These are phyloP conservation scores for Aphodius granarius DNA, from an alignment of 2,888 invertebrate species.

Conservation along the genomic window DNA sequence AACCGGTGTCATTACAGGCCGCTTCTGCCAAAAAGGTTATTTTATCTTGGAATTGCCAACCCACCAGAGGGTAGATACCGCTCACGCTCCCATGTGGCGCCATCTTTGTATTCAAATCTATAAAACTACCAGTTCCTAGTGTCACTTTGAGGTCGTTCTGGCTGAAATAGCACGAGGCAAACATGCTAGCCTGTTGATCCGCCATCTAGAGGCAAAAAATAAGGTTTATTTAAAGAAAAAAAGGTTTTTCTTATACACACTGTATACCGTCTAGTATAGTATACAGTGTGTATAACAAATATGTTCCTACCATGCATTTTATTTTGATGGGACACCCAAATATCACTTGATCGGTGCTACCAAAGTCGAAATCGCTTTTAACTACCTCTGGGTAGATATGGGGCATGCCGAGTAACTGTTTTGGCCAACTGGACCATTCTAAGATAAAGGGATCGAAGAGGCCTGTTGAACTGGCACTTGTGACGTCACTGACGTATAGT, in stretches of 20 bases:
- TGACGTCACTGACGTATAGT: conserved; percentile 83
- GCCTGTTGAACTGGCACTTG: conserved; percentile 89
- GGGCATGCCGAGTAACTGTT: conserved; percentile 74
- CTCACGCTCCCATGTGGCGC: conserved; percentile 78
- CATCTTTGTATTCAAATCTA: conserved; percentile 79
- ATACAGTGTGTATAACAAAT: too few relatives aligned
- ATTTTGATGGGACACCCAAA: conserved; percentile 82
- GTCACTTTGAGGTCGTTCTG: conserved; percentile 83
- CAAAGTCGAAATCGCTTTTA: conserved; percentile 76
- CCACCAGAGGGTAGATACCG: conserved; percentile 90
- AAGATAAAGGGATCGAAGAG: conserved; percentile 91
- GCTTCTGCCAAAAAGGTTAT: conserved; percentile 83
- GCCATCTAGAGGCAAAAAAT: conserved; percentile 78
- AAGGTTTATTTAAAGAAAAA: too few relatives aligned
- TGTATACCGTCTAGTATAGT: too few relatives aligned
- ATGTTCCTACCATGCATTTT: conserved; percentile 72
- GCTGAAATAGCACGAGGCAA: conserved; percentile 81
- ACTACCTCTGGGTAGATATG: conserved; percentile 79
- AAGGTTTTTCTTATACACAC: too few relatives aligned
- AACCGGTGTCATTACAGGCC: conserved; percentile 85
- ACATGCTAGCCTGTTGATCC: conserved; percentile 88
- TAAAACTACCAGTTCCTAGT: conserved; percentile 89
- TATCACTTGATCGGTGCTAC: conserved; percentile 63
- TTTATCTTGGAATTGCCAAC: conserved; percentile 71
- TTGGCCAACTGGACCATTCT: conserved; percentile 78